A percentile compares a stretch with the other conserved stretches of the same genome.
These are phyloP conservation scores for Lophotriccus pileatus DNA, from an alignment of 2,797 vertebrate genomes.

Conservation along the genomic window DNA sequence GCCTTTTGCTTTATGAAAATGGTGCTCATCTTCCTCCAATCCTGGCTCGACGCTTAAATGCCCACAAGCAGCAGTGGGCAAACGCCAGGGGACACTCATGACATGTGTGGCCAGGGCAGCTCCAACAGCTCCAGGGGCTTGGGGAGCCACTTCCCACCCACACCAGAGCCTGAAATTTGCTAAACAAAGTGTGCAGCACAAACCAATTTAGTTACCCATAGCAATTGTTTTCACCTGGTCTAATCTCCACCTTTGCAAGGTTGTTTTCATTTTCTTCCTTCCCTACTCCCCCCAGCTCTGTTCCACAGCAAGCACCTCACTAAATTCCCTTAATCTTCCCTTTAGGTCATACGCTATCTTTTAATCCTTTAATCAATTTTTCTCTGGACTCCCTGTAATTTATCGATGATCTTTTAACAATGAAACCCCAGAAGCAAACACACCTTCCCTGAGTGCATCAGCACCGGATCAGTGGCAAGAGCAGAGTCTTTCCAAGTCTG, in stretches of 20 bases:
- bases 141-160: accelerated
- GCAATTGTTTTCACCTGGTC: background rate
- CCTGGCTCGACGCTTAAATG: background rate
- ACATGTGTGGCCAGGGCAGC: accelerated
- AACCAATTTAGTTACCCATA: background rate
- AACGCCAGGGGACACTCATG: background rate
- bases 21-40: background rate
- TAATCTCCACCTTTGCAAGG: background rate
- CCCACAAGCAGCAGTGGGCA: background rate
- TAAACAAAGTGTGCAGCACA: background rate
- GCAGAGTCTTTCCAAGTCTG: accelerated
- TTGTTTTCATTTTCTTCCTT: background rate
- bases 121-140: accelerated
- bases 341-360: background rate
- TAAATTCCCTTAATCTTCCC: slow-evolving; percentile 26
- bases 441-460: background rate
- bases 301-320: background rate
- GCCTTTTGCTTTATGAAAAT: background rate
- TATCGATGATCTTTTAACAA: slow-evolving; percentile 11
- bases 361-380: slow-evolving; percentile 54
- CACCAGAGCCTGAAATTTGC: background rate
- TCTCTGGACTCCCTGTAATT: background rate
- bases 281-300: accelerated
- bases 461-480: background rate
- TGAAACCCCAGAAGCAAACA: background rate